These are phyloP conservation scores for Oreotragus oreotragus DNA, from an alignment of 2,113 vertebrate genomes.

Conservation along the genomic window DNA sequence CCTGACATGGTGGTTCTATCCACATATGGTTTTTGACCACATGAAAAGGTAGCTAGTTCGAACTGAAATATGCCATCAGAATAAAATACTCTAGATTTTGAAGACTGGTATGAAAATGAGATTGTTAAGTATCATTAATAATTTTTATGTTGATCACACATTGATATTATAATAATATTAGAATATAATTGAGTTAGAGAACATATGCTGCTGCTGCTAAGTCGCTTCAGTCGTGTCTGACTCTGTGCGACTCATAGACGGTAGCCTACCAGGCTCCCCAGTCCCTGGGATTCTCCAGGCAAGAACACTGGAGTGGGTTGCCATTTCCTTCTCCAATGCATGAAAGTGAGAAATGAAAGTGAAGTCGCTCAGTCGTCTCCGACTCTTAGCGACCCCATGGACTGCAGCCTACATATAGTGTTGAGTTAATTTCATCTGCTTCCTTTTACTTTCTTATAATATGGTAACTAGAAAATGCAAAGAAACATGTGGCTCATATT, in stretches of 20 bases:
- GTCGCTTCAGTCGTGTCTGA: too few species aligned
- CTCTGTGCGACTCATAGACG: too few species aligned
- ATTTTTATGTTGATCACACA: not conserved
- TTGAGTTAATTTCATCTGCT: not conserved
- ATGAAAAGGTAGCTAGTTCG: too few species aligned
- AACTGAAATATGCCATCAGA: not conserved
- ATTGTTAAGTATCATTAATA: not conserved
- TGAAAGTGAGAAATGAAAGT: too few species aligned
- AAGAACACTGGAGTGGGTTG: too few species aligned
- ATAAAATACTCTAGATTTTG: not conserved
- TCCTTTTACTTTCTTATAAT: not conserved
- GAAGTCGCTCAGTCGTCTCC: too few species aligned
- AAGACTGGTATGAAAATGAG: not conserved
- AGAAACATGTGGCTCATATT: rapidly evolving
- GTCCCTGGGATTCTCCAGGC: too few species aligned
- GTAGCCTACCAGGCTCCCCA: too few species aligned
- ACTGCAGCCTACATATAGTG: too few species aligned
- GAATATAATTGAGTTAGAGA: not conserved
- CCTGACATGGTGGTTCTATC: rapidly evolving
- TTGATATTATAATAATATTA: not conserved
- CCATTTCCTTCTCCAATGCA: too few species aligned
- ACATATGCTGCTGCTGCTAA: too few species aligned
- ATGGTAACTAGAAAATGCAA: not conserved
- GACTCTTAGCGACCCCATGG: too few species aligned
- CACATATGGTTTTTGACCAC: not conserved